A percentile compares a stretch with the other conserved stretches of the same genome.
Conservation (phyloP, 1,140 invertebrate species). For the Parasteatoda tepidariorum region DNA sequence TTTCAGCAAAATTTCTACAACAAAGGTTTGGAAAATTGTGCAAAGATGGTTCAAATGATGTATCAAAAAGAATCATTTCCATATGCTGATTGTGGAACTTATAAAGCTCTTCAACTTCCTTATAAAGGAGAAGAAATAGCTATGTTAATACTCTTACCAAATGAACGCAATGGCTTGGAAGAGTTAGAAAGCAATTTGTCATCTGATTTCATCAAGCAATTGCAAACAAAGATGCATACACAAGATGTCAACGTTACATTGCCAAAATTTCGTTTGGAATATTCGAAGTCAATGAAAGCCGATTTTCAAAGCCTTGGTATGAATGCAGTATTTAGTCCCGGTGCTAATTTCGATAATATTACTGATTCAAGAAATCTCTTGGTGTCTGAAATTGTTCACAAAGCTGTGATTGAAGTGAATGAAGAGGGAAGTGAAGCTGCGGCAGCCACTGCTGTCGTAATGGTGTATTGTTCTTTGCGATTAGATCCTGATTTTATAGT, state of each 20-base stretch:
- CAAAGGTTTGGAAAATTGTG: not conserved
- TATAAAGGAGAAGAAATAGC: conserved; percentile 72
- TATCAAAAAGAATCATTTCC: not conserved
- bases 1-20: conserved; percentile 51
- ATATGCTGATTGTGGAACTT: not conserved
- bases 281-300: conserved; percentile 52
- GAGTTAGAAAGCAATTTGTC: conserved; percentile 72
- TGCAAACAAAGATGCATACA: not conserved
- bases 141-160: conserved; percentile 66
- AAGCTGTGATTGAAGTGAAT: conserved; percentile 75
- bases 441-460: conserved; percentile 71
- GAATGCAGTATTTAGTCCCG: conserved; percentile 59
- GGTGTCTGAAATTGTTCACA: conserved; percentile 69
- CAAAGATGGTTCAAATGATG: conserved; percentile 23
- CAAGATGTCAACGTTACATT: conserved; percentile 59
- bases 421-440: conserved; percentile 81
- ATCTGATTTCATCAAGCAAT: conserved; percentile 68
- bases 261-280: conserved; percentile 64
- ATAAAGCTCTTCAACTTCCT: conserved; percentile 70
- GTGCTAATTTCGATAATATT: conserved; percentile 63
- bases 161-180: conserved; percentile 64
- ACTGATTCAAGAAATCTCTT: conserved; percentile 29
- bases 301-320: conserved; percentile 62
- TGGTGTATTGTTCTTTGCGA: not conserved
- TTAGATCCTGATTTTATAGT: conserved; percentile 73